Percentiles rank a stretch among this genome's conserved stretches.
These are phyloP conservation scores for Formicarius rufipectus DNA, from an alignment of 2,113 vertebrate genomes.

Conservation along the genomic window DNA sequence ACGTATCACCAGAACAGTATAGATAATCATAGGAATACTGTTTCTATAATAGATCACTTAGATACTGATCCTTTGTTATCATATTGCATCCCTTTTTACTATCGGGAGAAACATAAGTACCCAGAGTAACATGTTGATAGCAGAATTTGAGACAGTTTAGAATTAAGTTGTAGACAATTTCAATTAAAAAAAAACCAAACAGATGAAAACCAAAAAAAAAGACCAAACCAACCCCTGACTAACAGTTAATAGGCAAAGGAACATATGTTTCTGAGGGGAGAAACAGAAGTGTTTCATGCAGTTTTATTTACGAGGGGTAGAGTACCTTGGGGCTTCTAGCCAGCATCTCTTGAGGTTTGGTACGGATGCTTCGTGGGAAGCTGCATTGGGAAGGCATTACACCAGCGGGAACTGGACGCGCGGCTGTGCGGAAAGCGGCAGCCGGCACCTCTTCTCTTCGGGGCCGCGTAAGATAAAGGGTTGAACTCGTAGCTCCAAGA, in stretches of 20 bases:
- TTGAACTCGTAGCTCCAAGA: fast-evolving
- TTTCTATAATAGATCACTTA: fast-evolving
- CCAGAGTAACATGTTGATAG: not conserved
- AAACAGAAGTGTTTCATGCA: not conserved
- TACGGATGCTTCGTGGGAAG: not conserved
- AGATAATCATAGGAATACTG: not conserved
- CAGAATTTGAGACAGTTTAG: not conserved
- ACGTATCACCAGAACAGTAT: not conserved
- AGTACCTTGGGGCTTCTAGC: not conserved
- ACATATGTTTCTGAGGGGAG: not conserved
- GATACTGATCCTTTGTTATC: not conserved
- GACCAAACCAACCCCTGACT: fast-evolving
- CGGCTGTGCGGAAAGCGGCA: not conserved
- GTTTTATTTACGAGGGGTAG: not conserved
- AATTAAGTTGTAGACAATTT: not conserved
- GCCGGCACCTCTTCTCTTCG: too few relatives aligned
- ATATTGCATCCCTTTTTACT: not conserved
- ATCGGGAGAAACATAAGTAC: not conserved
- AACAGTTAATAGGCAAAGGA: not conserved
- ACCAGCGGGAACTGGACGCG: fast-evolving
- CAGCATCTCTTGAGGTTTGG: fast-evolving
- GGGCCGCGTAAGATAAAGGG: too few relatives aligned
- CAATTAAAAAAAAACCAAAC: fast-evolving
- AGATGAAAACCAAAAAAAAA: not conserved
- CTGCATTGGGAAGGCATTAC: fast-evolving